These are phyloP conservation scores for Caenorhabditis drosophilae DNA, from an alignment of 2,888 invertebrate genomes.

Conservation along the genomic window DNA sequence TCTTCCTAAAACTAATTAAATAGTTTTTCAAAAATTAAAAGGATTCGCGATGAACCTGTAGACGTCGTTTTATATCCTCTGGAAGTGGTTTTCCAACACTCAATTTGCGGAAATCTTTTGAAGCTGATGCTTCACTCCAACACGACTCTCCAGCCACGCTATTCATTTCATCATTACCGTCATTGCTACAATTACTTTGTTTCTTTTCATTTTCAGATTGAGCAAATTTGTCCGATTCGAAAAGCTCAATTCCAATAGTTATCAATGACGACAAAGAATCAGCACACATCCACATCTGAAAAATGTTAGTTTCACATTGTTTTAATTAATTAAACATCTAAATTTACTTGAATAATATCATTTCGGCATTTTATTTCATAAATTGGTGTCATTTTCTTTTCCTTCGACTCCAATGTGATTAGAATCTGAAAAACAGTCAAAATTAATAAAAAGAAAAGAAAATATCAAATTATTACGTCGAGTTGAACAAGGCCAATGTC, in stretches of 20 bases:
- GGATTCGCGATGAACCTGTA: no score
- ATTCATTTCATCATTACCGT: slow-evolving; percentile 4
- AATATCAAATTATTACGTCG: slow-evolving; percentile 28
- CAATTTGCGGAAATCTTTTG: slow-evolving; percentile 19
- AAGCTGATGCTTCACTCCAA: slow-evolving; percentile 31
- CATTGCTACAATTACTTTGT: slow-evolving; percentile 2
- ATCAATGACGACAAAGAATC: slow-evolving; percentile 61
- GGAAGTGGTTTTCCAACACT: slow-evolving; percentile 7
- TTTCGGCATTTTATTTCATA: slow-evolving; percentile 46
- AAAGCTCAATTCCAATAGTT: slow-evolving; percentile 52
- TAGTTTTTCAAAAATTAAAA: no score
- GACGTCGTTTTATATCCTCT: slow-evolving; percentile 17
- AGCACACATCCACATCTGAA: slow-evolving; percentile 61
- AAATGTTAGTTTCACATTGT: no score
- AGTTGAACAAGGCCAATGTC: slow-evolving; percentile 52
- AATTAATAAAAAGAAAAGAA: no score
- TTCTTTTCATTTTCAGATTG: no score
- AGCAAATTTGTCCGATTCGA: slow-evolving; percentile 46
- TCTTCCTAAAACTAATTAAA: no score
- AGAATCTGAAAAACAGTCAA: slow-evolving; percentile 22
- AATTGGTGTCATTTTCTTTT: slow-evolving; percentile 35
- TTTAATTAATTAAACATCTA: no score
- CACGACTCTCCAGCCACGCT: slow-evolving; percentile 24
- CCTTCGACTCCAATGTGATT: slow-evolving; percentile 25
- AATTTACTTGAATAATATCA: slow-evolving; percentile 26